A percentile compares a stretch with the other conserved stretches of the same genome.
These are phyloP conservation scores for Cantharis rufa DNA, from an alignment of 2,888 invertebrate species.

Conservation along the genomic window DNA sequence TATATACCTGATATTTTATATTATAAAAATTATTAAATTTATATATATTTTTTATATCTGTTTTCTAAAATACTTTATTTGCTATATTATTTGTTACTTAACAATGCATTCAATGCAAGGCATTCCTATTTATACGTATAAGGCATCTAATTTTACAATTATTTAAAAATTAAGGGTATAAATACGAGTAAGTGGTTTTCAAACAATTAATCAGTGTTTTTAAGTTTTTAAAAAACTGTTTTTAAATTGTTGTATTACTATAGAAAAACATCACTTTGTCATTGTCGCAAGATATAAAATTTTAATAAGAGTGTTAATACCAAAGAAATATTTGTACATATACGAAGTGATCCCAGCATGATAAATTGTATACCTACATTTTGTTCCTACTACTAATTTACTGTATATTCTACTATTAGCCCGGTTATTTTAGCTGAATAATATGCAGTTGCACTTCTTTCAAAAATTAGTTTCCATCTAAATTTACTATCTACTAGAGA, in stretches of 20 bases:
- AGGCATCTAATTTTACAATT: neutral
- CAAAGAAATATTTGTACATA: neutral
- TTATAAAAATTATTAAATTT: neutral
- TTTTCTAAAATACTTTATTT: neutral
- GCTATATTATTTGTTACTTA: neutral
- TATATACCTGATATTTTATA: neutral
- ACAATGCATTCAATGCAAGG: neutral
- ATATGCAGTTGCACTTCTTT: neutral
- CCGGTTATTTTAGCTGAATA: neutral
- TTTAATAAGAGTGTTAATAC: neutral
- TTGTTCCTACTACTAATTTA: neutral
- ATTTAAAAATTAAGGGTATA: neutral
- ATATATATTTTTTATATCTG: neutral
- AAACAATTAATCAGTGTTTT: neutral
- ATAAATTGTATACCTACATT: neutral
- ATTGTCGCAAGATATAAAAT: neutral
- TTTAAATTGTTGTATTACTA: neutral
- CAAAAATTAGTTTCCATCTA: neutral
- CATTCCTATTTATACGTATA: neutral
- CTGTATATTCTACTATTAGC: neutral
- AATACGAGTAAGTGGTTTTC: neutral
- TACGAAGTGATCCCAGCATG: neutral
- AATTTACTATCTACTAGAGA: neutral
- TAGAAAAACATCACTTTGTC: neutral
- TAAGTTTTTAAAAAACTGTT: neutral